phyloP scores from a whole-genome alignment of 2,888 invertebrate species.

The Eupithecia subumbrata region DNA sequence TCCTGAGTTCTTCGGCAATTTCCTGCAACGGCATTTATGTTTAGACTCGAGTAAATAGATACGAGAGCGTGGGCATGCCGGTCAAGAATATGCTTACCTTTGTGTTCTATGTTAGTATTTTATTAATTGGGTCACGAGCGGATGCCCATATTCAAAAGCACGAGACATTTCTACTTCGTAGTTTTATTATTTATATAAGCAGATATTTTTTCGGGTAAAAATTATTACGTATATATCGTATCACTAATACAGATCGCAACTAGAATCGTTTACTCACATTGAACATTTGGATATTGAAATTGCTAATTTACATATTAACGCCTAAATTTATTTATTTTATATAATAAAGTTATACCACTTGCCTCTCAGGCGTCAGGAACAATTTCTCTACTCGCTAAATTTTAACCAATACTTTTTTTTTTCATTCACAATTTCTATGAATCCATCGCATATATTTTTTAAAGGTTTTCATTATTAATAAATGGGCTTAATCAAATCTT shows the following conservation, averaged over 20 bases:
- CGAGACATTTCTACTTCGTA: slow-evolving; percentile 74
- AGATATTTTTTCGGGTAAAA: slow-evolving; percentile 82
- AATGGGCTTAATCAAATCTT: neutral
- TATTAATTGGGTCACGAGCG: neutral
- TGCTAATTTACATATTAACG: slow-evolving; percentile 75
- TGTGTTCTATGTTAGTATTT: slow-evolving; percentile 40
- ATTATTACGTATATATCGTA: slow-evolving; percentile 83
- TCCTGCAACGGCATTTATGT: slow-evolving; percentile 54
- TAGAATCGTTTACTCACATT: slow-evolving; percentile 83
- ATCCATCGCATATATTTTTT: slow-evolving; percentile 79
- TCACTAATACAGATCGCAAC: slow-evolving; percentile 83
- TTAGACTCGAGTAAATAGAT: slow-evolving; percentile 10
- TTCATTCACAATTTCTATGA: slow-evolving; percentile 70
- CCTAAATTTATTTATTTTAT: slow-evolving; percentile 71
- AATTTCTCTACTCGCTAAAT: slow-evolving; percentile 82
- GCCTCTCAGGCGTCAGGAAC: slow-evolving; percentile 84
- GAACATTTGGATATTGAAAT: slow-evolving; percentile 82
- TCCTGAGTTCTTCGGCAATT: slow-evolving; percentile 92
- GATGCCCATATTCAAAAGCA: slow-evolving; percentile 40
- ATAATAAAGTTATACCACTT: slow-evolving; percentile 78
- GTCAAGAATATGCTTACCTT: slow-evolving; percentile 44
- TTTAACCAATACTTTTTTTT: slow-evolving; percentile 69
- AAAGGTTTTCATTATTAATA: slow-evolving; percentile 34
- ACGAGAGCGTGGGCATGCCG: neutral
- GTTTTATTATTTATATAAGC: slow-evolving; percentile 84